Base-by-base conservation (phyloP, 2,888 invertebrate species). In the Gandaritis pyraliata region DNA sequence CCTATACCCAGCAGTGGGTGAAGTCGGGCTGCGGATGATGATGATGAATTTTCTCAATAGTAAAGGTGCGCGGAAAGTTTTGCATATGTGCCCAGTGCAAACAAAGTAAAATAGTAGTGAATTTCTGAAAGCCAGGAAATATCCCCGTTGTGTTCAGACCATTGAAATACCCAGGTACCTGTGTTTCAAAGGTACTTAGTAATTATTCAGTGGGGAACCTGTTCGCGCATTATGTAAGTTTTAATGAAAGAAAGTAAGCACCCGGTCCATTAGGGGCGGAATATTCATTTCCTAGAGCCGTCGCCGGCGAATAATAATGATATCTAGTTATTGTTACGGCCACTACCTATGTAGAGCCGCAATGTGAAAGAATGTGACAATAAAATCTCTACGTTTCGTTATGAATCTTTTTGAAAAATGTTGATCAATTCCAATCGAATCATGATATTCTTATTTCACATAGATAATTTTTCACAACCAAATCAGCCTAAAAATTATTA, bases 201-300 rank as follows among this genome's bases (percentile, higher is more conserved):
- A 80, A 83, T 82, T 84, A 84, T 81, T 82, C 81, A 78, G 66
- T 58, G 56, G 61, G 75, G 75, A 69, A 45, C 72, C 71, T 68
- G 74, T 72, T 72, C 73, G 67, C 68, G 77, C 76, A 78, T 82
- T 80, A 82, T 81, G 82, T 80, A 80, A 82, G 81, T 84, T 82
- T 80, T 83, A 83, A 83, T 83, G 82, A 83, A 83, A 82, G 82
- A 83, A 83, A 80, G 77, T 80, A 80, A 67, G 65, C 60, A 65
- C 65, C 55, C 75, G 73, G 74, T 78, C 80, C 79, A 82, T 85
- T 83, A 80, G 74, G 69, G 71, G 77, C 58, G 76, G 81, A 84
- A 85, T 83, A 84, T 83, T 84, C 83, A 83, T 83, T 83, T 74
- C 72, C 73, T 72, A 59, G 73, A 69, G 56, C 68, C 75, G 73